These are phyloP conservation scores for Acanthococcus lagerstroemiae DNA, from an alignment of 2,888 invertebrate species.

Conservation along the genomic window DNA sequence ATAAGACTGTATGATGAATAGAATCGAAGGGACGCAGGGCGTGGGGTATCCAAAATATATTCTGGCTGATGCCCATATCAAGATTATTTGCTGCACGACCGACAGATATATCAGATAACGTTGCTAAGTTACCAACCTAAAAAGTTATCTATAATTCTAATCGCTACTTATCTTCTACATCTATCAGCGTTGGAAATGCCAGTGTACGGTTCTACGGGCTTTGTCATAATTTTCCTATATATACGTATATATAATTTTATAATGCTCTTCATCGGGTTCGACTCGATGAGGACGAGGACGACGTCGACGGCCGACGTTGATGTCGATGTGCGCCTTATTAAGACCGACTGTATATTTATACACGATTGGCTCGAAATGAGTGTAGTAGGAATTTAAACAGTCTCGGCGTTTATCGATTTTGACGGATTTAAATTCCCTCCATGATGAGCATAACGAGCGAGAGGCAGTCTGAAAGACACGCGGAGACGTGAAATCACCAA, in stretches of 20 bases:
- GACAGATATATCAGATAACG: conserved; percentile 27
- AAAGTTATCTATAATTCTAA: conserved; percentile 28
- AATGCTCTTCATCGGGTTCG: conserved; percentile 18
- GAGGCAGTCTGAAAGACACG: too few species aligned
- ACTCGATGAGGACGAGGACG: too few species aligned
- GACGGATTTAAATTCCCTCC: too few species aligned
- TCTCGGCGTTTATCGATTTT: too few species aligned
- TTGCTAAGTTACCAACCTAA: conserved; percentile 27
- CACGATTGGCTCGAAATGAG: too few species aligned
- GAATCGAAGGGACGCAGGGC: conserved; percentile 9
- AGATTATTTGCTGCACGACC: conserved; percentile 30
- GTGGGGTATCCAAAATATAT: conserved; percentile 29
- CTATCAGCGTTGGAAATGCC: conserved; percentile 28
- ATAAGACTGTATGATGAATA: conserved; percentile 28
- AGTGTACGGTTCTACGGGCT: conserved; percentile 23
- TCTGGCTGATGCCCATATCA: conserved; percentile 30
- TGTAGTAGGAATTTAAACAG: too few species aligned
- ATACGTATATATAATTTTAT: conserved; percentile 26
- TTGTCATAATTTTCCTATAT: conserved; percentile 28
- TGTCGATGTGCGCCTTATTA: too few species aligned
- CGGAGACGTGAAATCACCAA: too few species aligned
- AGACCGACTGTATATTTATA: too few species aligned
- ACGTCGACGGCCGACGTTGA: too few species aligned
- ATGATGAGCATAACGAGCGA: too few species aligned
- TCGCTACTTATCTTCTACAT: conserved; percentile 24